Conservation (phyloP, 37 sponge, comb jelly and placozoan genomes). For the Aplysina aerophoba region DNA sequence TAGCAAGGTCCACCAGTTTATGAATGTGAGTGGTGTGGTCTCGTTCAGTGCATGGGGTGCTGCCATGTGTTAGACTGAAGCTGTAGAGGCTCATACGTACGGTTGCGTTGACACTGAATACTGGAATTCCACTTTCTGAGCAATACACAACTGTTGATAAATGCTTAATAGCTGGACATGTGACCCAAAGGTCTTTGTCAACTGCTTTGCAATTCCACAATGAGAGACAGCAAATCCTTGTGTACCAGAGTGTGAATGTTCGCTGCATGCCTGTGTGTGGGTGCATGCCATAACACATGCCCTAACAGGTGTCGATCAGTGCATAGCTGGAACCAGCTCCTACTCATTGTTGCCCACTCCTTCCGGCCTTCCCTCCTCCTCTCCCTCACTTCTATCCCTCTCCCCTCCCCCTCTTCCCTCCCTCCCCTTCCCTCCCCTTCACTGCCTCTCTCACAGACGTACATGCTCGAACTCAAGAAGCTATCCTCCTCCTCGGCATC, state of each 20-base stretch:
- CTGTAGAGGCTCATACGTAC: no score
- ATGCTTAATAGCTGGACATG: background rate
- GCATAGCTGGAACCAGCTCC: background rate
- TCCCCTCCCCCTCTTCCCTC: background rate
- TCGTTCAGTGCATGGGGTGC: background rate
- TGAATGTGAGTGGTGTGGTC: constrained; percentile 44
- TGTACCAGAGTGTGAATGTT: no score
- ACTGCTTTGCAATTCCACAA: no score
- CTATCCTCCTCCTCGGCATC: constrained; percentile 17
- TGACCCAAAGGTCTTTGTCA: background rate
- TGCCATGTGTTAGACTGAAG: background rate
- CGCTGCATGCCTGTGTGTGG: no score
- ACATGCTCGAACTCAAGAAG: constrained; percentile 46
- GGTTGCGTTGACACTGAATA: no score
- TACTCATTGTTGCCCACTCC: background rate
- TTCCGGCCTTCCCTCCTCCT: background rate
- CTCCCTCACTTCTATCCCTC: background rate
- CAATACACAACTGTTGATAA: no score
- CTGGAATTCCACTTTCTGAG: background rate
- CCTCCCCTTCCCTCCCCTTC: background rate
- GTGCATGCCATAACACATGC: no score
- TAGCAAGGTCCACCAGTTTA: constrained; percentile 62
- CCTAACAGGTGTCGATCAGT: background rate
- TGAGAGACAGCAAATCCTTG: no score
- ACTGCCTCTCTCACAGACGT: constrained; percentile 26